Evolutionary conservation across 2,888 invertebrate genomes (phyloP).

Genomic region (Athrips mouffetella): DNA sequence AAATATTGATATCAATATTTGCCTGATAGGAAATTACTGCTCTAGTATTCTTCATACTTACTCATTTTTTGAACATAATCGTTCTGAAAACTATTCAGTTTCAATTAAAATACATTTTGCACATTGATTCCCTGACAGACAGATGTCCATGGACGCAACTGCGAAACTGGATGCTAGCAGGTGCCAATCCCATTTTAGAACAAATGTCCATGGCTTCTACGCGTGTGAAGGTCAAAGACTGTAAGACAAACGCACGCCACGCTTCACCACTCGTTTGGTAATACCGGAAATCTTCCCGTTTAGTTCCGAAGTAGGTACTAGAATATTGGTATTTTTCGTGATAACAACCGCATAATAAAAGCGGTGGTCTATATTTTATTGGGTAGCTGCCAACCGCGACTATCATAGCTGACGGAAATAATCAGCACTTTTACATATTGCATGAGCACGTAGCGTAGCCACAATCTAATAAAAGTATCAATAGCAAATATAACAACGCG

Average conservation of each 20-base stretch:
- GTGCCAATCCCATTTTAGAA: slow-evolving; percentile 40
- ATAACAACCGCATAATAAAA: slow-evolving; percentile 23
- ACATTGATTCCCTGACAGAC: too few relatives aligned
- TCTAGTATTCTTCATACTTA: too few relatives aligned
- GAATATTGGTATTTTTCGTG: not conserved
- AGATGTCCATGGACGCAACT: slow-evolving; percentile 40
- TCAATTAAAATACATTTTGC: too few relatives aligned
- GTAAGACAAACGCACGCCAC: not conserved
- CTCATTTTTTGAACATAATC: not conserved
- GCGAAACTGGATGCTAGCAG: slow-evolving; percentile 35
- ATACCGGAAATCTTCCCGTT: not conserved
- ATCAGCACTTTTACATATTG: not conserved
- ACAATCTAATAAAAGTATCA: not conserved
- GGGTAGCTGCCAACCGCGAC: slow-evolving; percentile 30
- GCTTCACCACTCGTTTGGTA: too few relatives aligned
- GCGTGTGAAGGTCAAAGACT: slow-evolving; percentile 22
- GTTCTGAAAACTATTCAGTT: not conserved
- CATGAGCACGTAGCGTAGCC: not conserved
- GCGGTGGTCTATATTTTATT: slow-evolving; percentile 30
- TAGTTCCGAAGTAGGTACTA: not conserved
- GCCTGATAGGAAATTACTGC: too few relatives aligned
- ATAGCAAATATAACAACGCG: not conserved
- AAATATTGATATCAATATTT: too few relatives aligned
- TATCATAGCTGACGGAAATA: slow-evolving; percentile 15
- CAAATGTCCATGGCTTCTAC: slow-evolving; percentile 39